Conservation (phyloP, 2,888 invertebrate species). For the Mythimna lalbum region DNA sequence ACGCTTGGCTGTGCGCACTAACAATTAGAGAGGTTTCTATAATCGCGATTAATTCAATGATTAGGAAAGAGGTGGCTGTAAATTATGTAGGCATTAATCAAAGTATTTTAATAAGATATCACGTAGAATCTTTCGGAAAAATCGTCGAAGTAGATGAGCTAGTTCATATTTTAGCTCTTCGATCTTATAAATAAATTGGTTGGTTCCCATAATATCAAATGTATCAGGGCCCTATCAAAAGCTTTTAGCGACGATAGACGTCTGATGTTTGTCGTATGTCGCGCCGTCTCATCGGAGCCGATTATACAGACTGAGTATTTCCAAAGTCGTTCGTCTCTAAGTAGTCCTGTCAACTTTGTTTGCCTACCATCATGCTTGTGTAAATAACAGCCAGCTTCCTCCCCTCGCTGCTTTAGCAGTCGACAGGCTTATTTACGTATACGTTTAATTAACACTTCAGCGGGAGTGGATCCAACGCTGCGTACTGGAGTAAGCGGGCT, state of each 20-base stretch:
- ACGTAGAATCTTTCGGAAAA: constrained; percentile 7
- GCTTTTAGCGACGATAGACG: constrained; percentile 74
- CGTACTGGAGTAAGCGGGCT: constrained; percentile 63
- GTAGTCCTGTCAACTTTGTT: constrained; percentile 81
- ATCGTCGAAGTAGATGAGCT: neutral
- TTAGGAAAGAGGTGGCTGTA: constrained; percentile 64
- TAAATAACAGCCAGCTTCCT: constrained; percentile 75
- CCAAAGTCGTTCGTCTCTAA: constrained; percentile 68
- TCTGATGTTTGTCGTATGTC: constrained; percentile 79
- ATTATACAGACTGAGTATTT: constrained; percentile 56
- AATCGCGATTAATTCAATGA: constrained; percentile 76
- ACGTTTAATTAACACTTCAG: constrained; percentile 82
- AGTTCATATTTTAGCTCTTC: neutral
- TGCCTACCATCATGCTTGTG: constrained; percentile 83
- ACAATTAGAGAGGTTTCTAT: constrained; percentile 80
- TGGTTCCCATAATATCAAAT: constrained; percentile 17
- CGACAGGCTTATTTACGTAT: constrained; percentile 77
- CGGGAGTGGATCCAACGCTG: constrained; percentile 69
- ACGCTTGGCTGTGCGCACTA: constrained; percentile 80
- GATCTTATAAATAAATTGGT: neutral
- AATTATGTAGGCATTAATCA: constrained; percentile 43
- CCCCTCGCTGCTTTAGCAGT: constrained; percentile 72
- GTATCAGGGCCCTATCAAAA: constrained; percentile 59
- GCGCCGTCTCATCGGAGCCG: constrained; percentile 62
- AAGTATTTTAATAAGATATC: constrained; percentile 36